Percentiles rank a stretch among this genome's conserved stretches.
phyloP scores from a whole-genome alignment of 2,113 vertebrate species.

The Callipepla californica region DNA sequence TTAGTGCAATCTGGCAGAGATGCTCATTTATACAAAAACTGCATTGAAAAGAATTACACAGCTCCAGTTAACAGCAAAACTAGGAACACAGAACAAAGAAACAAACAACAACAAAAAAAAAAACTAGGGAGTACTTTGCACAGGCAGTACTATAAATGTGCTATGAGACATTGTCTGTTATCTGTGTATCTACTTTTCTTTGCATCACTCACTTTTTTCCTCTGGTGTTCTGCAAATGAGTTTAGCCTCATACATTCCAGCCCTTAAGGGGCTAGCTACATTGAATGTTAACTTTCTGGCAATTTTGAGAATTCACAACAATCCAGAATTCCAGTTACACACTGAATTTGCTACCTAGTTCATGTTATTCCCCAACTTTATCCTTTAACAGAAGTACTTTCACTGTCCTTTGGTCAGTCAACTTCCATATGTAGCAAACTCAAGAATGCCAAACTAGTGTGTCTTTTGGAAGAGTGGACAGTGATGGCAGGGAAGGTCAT shows the following conservation, averaged over 20 bases:
- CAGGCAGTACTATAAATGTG: background rate
- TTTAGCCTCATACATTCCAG: background rate
- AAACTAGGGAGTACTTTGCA: background rate
- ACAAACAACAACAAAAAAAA: background rate
- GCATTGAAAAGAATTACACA: background rate
- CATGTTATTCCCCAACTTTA: background rate
- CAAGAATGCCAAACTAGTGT: background rate
- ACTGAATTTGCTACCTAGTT: background rate
- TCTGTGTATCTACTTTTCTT: background rate
- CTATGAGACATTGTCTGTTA: background rate
- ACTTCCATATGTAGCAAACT: background rate
- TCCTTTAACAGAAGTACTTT: background rate
- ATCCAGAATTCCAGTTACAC: background rate
- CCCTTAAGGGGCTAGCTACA: background rate
- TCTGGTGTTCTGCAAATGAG: background rate
- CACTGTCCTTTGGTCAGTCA: background rate
- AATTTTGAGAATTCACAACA: background rate
- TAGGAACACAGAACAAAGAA: background rate
- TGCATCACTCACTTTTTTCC: background rate
- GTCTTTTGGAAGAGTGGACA: background rate
- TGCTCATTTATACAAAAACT: background rate
- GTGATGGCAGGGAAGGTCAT: background rate
- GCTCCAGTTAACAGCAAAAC: background rate
- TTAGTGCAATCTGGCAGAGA: background rate
- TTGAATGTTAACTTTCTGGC: background rate